phyloP scores from a whole-genome alignment of 92 coral and sea anemone species.

The Muricea muricata region DNA sequence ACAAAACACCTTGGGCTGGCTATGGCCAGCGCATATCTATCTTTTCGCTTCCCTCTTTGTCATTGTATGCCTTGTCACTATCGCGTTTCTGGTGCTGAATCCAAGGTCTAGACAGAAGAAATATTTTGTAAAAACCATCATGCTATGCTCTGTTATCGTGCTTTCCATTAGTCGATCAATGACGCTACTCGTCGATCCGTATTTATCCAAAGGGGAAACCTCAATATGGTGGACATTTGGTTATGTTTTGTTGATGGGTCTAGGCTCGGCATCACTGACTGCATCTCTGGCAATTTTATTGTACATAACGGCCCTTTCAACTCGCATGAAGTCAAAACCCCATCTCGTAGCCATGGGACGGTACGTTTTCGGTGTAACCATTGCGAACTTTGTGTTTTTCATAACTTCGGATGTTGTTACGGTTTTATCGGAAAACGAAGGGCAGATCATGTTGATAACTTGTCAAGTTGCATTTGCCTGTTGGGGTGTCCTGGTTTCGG shows the following conservation, averaged over 20 bases:
- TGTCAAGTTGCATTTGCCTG: slow-evolving; percentile 73
- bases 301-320: slow-evolving; percentile 68
- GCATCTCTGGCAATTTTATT: slow-evolving; percentile 74
- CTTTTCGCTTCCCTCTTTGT: background rate
- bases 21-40: slow-evolving; percentile 18
- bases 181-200: slow-evolving; percentile 67
- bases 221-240: slow-evolving; percentile 33
- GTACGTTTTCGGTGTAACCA: slow-evolving; percentile 52
- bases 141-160: slow-evolving; percentile 31
- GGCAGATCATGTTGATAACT: slow-evolving; percentile 58
- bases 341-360: slow-evolving; percentile 59
- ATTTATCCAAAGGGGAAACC: slow-evolving; percentile 42
- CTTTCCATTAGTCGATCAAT: slow-evolving; percentile 59
- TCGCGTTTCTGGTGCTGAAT: background rate
- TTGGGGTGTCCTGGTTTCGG: slow-evolving; percentile 75
- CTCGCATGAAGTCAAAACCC: slow-evolving; percentile 52
- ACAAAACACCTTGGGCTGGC: background rate
- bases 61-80: background rate
- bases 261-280: slow-evolving; percentile 73
- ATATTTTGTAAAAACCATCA: background rate
- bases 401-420: slow-evolving; percentile 69
- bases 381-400: slow-evolving; percentile 59
- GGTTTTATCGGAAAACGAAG: slow-evolving; percentile 38
- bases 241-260: slow-evolving; percentile 54
- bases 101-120: background rate